These are phyloP conservation scores for Azemiops feae DNA, from an alignment of 2,113 vertebrate species.

Conservation along the genomic window DNA sequence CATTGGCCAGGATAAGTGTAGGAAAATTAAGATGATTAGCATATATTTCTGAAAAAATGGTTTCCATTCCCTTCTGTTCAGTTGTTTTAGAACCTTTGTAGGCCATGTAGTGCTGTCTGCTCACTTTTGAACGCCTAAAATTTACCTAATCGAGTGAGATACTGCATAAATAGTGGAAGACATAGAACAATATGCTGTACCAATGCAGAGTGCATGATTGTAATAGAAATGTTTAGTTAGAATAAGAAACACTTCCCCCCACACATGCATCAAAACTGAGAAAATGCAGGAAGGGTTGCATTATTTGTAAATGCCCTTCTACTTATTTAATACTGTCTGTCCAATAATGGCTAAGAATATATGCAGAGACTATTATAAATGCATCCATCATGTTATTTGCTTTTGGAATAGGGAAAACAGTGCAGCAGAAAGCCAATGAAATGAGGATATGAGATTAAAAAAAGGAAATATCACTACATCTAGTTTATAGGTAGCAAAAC, in stretches of 20 bases:
- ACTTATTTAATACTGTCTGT: background rate
- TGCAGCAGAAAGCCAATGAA: background rate
- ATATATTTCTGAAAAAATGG: background rate
- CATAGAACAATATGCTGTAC: background rate
- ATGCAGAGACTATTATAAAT: background rate
- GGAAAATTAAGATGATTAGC: background rate
- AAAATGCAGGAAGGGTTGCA: background rate
- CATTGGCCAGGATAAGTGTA: background rate
- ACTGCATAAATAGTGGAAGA: background rate
- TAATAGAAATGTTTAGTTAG: background rate
- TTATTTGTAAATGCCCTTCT: background rate
- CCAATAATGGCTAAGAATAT: background rate
- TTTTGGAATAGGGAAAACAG: background rate
- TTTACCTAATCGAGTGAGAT: background rate
- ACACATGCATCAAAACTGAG: background rate
- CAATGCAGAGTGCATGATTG: background rate
- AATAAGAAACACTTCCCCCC: background rate
- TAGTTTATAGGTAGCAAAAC: background rate
- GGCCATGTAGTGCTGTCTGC: background rate
- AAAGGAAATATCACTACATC: background rate
- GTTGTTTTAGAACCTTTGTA: background rate
- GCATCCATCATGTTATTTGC: background rate
- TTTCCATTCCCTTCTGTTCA: background rate
- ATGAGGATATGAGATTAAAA: background rate
- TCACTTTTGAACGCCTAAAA: background rate